Conservation (phyloP, 2,888 invertebrate species). For the Crossocerus cetratus region DNA sequence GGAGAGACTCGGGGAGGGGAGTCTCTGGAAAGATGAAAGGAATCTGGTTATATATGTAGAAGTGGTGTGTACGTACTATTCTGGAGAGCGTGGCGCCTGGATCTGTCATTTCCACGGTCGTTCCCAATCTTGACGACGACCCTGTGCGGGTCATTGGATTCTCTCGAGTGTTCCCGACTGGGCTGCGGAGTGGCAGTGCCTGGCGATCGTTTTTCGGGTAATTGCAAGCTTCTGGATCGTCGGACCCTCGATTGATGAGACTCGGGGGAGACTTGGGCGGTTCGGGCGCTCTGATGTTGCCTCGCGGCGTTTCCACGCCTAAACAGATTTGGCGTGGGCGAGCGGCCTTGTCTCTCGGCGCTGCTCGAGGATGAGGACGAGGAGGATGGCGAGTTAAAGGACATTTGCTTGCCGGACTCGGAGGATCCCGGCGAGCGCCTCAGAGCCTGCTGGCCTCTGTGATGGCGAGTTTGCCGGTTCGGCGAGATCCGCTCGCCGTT, state of each 20-base stretch:
- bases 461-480: conserved; percentile 60
- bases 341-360: conserved; percentile 65
- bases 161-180: conserved; percentile 74
- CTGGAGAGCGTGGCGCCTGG: conserved; percentile 66
- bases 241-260: conserved; percentile 75
- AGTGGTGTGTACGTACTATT: conserved; percentile 64
- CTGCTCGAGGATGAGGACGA: conserved; percentile 71
- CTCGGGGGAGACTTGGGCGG: conserved; percentile 66
- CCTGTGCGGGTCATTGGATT: conserved; percentile 73
- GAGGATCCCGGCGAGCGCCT: conserved; percentile 73
- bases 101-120: conserved; percentile 64
- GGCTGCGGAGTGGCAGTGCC: conserved; percentile 70
- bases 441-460: conserved; percentile 62
- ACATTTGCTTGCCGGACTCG: conserved; percentile 69
- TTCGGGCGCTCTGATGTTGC: conserved; percentile 66
- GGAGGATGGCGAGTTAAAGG: conserved; percentile 68
- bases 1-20: too few relatives aligned
- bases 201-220: conserved; percentile 81
- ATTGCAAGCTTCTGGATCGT: conserved; percentile 81
- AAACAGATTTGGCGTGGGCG: conserved; percentile 69
- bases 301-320: conserved; percentile 63
- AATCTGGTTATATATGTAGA: neutral
- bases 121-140: conserved; percentile 74
- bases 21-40: neutral
- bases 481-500: conserved; percentile 68